Percentiles rank a stretch among this genome's conserved stretches.
Conservation (phyloP, 64 coral and sea anemone species). For the Actinia tenebrosa region DNA sequence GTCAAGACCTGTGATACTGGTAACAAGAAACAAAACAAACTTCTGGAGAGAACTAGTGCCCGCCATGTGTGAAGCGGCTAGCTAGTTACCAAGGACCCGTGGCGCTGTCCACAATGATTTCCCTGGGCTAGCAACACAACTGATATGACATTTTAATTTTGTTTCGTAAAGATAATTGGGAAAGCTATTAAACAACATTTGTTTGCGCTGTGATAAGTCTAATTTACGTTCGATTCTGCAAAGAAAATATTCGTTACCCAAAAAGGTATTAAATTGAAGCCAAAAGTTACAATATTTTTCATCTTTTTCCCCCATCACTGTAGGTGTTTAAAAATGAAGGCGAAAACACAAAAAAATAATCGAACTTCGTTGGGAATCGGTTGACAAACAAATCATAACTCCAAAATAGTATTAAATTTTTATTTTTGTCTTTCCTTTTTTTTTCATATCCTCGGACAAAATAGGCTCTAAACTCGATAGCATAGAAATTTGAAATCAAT, state of each 20-base stretch:
- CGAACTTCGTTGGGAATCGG: neutral
- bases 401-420: neutral
- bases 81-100: neutral
- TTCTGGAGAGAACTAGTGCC: neutral
- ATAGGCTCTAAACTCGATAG: neutral
- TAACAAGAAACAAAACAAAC: neutral
- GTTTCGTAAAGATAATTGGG: conserved; percentile 65
- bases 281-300: neutral
- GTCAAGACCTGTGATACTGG: neutral
- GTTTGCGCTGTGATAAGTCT: conserved; percentile 57
- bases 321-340: neutral
- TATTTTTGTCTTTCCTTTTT: neutral
- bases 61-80: neutral
- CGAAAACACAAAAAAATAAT: neutral
- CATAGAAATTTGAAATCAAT: neutral
- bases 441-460: neutral
- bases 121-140: conserved; percentile 16
- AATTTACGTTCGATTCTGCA: neutral
- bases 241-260: neutral
- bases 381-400: neutral
- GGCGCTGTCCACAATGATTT: neutral
- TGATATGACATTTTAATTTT: conserved; percentile 78
- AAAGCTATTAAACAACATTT: conserved; percentile 91
- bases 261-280: neutral
- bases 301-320: too few species aligned